Conservation (phyloP, 2,113 vertebrate genomes). For the Epinephelus cyanopodus region DNA sequence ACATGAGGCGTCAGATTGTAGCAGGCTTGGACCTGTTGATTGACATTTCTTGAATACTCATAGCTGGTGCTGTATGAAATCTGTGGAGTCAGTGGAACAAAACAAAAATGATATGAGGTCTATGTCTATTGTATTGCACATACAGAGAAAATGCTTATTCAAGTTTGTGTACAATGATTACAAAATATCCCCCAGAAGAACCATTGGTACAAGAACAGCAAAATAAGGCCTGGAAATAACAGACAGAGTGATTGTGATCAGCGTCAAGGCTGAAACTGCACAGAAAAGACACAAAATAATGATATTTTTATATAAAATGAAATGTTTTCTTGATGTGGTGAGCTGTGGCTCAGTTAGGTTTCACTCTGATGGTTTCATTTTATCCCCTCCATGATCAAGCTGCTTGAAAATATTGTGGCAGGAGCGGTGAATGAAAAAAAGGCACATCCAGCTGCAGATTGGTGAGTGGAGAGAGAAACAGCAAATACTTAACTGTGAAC, state of each 20-base stretch:
- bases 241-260: neutral
- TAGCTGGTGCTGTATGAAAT: slow-evolving; percentile 49
- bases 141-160: slow-evolving; percentile 65
- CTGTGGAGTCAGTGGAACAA: slow-evolving; percentile 24
- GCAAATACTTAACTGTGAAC: neutral
- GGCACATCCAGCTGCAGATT: neutral
- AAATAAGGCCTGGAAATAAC: slow-evolving; percentile 10
- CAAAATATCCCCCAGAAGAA: slow-evolving; percentile 41
- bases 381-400: neutral
- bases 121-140: slow-evolving; percentile 77
- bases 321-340: neutral
- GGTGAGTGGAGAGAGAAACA: neutral
- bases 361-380: slow-evolving; percentile 13
- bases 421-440: slow-evolving; percentile 39
- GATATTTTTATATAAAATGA: neutral
- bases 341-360: slow-evolving; percentile 35
- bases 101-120: slow-evolving; percentile 53
- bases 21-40: slow-evolving; percentile 4
- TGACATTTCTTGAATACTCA: slow-evolving; percentile 30
- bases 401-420: neutral
- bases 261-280: neutral
- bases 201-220: neutral
- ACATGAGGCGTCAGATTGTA: slow-evolving; percentile 5
- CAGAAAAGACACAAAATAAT: neutral
- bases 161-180: slow-evolving; percentile 64